Evolutionary conservation across 2,888 invertebrate species (phyloP).

Genomic region (Phaedon cochleariae): DNA sequence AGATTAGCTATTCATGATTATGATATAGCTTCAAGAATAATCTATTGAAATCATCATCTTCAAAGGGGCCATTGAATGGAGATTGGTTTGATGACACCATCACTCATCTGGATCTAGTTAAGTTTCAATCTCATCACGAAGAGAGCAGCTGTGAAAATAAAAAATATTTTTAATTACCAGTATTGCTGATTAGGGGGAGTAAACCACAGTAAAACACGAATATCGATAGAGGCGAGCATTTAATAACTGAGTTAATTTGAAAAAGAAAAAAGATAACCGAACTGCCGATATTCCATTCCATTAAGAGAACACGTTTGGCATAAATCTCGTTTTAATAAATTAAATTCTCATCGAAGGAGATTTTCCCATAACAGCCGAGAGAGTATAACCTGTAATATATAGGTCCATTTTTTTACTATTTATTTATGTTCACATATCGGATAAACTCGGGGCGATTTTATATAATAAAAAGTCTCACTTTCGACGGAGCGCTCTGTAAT

Average conservation of each 20-base stretch:
- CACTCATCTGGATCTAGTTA: conserved; percentile 3
- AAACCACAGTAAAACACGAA: conserved; percentile 39
- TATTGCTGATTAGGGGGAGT: conserved; percentile 39
- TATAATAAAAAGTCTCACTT: conserved; percentile 58
- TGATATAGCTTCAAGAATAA: no score
- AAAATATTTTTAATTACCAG: conserved; percentile 31
- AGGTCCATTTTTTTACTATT: conserved; percentile 58
- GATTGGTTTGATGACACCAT: neutral
- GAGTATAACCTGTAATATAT: conserved; percentile 53
- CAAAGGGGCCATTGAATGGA: neutral
- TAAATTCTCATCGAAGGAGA: conserved; percentile 51
- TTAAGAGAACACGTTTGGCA: conserved; percentile 55
- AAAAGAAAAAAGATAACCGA: conserved; percentile 44
- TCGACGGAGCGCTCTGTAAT: conserved; percentile 56
- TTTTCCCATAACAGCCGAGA: conserved; percentile 49
- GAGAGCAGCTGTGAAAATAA: neutral
- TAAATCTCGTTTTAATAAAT: conserved; percentile 57
- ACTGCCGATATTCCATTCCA: conserved; percentile 53
- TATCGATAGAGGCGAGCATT: conserved; percentile 37
- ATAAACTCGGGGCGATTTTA: conserved; percentile 53
- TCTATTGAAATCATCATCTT: no score
- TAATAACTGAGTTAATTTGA: conserved; percentile 47
- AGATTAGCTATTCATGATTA: no score
- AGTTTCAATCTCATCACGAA: neutral
- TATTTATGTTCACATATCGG: conserved; percentile 53